phyloP scores from a whole-genome alignment of 2,888 invertebrate genomes.

The Cantharis rustica region DNA sequence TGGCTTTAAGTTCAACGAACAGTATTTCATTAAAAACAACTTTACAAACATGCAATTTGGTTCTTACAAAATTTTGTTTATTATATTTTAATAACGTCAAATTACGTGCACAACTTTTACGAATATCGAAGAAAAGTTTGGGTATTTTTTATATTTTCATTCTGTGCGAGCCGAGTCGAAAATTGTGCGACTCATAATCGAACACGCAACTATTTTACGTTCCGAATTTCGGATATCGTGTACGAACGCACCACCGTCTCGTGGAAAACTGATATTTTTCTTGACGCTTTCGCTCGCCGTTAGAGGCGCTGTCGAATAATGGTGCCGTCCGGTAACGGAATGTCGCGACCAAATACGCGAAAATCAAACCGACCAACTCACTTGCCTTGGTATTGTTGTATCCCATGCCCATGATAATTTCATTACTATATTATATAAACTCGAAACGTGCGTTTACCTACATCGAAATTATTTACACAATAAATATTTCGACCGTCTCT shows the following conservation, averaged over 20 bases:
- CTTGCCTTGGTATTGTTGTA: not conserved
- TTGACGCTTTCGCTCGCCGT: conserved; percentile 23
- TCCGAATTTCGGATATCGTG: not conserved
- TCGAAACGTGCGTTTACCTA: not conserved
- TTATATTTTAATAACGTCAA: not conserved
- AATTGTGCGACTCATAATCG: not conserved
- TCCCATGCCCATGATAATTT: not conserved
- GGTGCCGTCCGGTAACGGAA: conserved; percentile 13
- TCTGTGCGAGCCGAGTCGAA: not conserved
- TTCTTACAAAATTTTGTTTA: not conserved
- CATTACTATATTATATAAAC: not conserved
- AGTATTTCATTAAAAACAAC: conserved; percentile 22
- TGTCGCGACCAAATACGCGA: conserved; percentile 12
- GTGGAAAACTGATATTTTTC: conserved; percentile 34
- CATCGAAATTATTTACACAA: not conserved
- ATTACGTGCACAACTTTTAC: not conserved
- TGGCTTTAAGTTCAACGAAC: conserved; percentile 25
- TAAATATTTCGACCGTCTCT: not conserved
- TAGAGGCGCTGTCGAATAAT: conserved; percentile 27
- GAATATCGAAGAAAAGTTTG: not conserved
- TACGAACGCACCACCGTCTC: conserved; percentile 21
- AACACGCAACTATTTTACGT: conserved; percentile 6
- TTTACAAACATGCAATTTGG: conserved; percentile 6
- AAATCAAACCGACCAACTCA: not conserved
- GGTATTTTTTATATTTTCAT: not conserved